Conservation (phyloP, 2,888 invertebrate species). For the Leptinotarsa haldemani region DNA sequence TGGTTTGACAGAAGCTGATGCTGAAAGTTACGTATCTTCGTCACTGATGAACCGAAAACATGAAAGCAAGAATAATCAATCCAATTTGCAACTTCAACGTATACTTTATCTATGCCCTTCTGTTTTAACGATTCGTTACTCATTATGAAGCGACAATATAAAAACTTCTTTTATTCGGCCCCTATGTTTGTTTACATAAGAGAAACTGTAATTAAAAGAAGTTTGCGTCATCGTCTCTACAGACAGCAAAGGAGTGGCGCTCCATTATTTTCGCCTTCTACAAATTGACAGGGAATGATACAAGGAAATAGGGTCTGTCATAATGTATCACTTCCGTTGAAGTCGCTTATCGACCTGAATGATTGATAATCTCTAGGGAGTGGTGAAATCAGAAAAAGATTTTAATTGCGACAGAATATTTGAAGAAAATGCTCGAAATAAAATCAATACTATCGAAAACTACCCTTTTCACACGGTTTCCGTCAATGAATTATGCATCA, state of each 20-base stretch:
- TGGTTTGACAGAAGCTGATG: not conserved
- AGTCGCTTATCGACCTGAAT: slow-evolving; percentile 16
- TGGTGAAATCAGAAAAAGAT: slow-evolving; percentile 20
- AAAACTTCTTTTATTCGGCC: not conserved
- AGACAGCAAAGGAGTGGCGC: slow-evolving; percentile 37
- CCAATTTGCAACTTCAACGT: slow-evolving; percentile 10
- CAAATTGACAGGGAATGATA: slow-evolving; percentile 39
- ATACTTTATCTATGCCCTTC: not conserved
- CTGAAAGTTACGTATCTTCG: slow-evolving; percentile 3
- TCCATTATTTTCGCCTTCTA: slow-evolving; percentile 37
- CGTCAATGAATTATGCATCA: no score
- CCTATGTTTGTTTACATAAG: slow-evolving; percentile 9
- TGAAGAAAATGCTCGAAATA: not conserved
- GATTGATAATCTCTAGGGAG: slow-evolving; percentile 29
- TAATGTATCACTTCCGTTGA: slow-evolving; percentile 38
- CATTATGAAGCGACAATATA: not conserved
- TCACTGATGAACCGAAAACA: not conserved
- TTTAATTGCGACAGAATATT: not conserved
- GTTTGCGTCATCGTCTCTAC: slow-evolving; percentile 15
- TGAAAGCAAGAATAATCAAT: slow-evolving; percentile 6
- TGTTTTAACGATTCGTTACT: slow-evolving; percentile 11
- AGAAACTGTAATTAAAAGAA: slow-evolving; percentile 15
- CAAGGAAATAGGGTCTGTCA: slow-evolving; percentile 35
- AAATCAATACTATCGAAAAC: no score
- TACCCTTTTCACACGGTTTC: no score